Evolutionary conservation across 1,140 invertebrate genomes (phyloP), one percentile per base, ranked within the genome.

Genomic region (Trichogramma pretiosum): DNA sequence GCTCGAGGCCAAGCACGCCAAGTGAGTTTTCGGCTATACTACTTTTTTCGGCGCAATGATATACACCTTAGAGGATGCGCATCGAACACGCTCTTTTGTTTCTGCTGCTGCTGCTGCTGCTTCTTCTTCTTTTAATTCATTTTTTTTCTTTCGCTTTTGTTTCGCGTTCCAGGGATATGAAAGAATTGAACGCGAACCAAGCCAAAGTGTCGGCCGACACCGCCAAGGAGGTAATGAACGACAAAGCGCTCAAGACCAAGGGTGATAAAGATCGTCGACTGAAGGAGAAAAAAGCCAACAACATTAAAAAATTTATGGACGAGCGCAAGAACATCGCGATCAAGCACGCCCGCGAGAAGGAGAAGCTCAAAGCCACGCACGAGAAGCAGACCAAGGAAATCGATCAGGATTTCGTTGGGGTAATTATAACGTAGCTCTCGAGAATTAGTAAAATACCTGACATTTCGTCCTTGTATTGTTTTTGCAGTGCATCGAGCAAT

Each of bases 281-380:
- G 19, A 79, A 93, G 50, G 96, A 99, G 68, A 92, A 98, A 60
- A 96, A 98, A 62, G 92, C 97, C 58, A 97, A 97, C 63, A 99
- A 99, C 70, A 94, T 93, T 5, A 99, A 99, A 70, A 93, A 95
- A 61, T 99, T 99, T 63, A 86, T 98, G 74, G 96, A 99, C 56
- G 95, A 99, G 68, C 79, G 92, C 49, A 97, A 95, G 77, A 84
- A 75, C 46, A 76, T 82, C 41, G 83, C 85, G 21, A 88, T 93
- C 51, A 94, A 93, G 59, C 94, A 98, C 60, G 81, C 79, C 35
- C 84, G 91, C 52, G 93, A 98, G 62, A 89, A 88, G 62, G 93
- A 98, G 56, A 93, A 93, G 62, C 73, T 99, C 24, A 89, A 90
- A 61, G 83, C 85, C 13, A 79, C 85, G 2, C 96, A 99, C 60